Evolutionary conservation across 2,113 vertebrate species (phyloP).

Genomic region (Bettongia penicillata): DNA sequence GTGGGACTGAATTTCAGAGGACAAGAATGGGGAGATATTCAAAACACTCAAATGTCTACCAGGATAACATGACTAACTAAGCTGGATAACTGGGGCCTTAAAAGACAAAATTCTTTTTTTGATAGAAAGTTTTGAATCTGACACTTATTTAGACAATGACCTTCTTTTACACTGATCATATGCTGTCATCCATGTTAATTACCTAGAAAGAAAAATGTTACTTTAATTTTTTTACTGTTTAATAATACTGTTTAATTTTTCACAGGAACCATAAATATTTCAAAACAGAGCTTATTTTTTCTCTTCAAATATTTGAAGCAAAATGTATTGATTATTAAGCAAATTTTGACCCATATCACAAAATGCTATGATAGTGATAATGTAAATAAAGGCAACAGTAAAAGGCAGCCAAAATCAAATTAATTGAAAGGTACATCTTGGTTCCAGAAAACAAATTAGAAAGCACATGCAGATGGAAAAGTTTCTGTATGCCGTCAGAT

Average conservation of each 20-base stretch:
- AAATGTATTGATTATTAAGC: no score
- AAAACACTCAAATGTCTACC: neutral
- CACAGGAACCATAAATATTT: neutral
- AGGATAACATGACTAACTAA: neutral
- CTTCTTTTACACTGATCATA: neutral
- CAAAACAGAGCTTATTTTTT: neutral
- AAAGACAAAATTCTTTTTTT: neutral
- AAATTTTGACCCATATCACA: neutral
- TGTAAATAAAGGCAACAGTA: neutral
- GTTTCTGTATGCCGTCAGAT: neutral
- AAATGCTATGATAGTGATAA: neutral
- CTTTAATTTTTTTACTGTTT: neutral
- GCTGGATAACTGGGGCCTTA: neutral
- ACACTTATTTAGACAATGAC: neutral
- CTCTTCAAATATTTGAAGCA: neutral
- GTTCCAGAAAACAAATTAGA: neutral
- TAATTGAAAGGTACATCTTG: neutral
- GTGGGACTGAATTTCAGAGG: neutral
- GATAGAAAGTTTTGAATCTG: neutral
- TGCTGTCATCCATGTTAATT: neutral
- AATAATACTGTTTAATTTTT: neutral
- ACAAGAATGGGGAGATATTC: neutral
- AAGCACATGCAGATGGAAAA: neutral
- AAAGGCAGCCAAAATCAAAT: neutral
- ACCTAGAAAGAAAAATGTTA: neutral